These are phyloP conservation scores for Simalia tracyae DNA, from an alignment of 2,797 vertebrate genomes.

Conservation along the genomic window DNA sequence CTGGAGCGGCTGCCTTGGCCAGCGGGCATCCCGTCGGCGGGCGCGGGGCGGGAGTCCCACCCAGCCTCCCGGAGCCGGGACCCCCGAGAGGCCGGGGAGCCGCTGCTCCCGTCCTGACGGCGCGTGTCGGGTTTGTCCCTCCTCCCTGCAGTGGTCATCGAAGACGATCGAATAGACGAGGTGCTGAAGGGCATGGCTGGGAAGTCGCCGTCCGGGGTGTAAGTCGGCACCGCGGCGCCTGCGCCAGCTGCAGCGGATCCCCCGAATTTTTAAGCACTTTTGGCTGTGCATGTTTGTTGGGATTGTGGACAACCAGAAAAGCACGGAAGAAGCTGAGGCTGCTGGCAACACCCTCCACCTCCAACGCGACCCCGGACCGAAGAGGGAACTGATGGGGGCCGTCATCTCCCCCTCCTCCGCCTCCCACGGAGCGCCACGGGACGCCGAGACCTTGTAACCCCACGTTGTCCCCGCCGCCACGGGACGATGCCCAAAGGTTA, in stretches of 20 bases:
- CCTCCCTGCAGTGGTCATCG: slow-evolving; percentile 89
- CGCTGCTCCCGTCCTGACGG: not conserved
- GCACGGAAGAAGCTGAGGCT: slow-evolving; percentile 78
- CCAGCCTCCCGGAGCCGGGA: not conserved
- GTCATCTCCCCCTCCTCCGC: slow-evolving; percentile 65
- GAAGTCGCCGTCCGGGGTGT: slow-evolving; percentile 96
- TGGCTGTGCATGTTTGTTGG: slow-evolving; percentile 87
- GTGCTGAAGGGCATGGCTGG: slow-evolving; percentile 98
- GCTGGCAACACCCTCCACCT: slow-evolving; percentile 85
- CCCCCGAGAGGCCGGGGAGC: not conserved
- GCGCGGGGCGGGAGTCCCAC: not conserved
- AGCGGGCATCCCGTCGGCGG: not conserved
- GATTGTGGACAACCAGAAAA: slow-evolving; percentile 72
- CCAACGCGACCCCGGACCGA: slow-evolving; percentile 77
- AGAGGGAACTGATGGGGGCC: slow-evolving; percentile 70
- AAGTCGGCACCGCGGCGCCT: slow-evolving; percentile 70
- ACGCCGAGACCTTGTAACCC: not conserved
- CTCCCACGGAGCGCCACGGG: slow-evolving; percentile 7
- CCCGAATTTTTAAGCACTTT: slow-evolving; percentile 85
- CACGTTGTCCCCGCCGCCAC: not conserved
- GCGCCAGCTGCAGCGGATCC: slow-evolving; percentile 80
- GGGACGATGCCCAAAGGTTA: not conserved
- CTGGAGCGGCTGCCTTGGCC: not conserved
- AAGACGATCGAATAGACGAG: slow-evolving; percentile 99
- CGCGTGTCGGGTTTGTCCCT: not conserved